These are phyloP conservation scores for Coelopa pilipes DNA, from an alignment of 2,888 invertebrate genomes.

Conservation along the genomic window DNA sequence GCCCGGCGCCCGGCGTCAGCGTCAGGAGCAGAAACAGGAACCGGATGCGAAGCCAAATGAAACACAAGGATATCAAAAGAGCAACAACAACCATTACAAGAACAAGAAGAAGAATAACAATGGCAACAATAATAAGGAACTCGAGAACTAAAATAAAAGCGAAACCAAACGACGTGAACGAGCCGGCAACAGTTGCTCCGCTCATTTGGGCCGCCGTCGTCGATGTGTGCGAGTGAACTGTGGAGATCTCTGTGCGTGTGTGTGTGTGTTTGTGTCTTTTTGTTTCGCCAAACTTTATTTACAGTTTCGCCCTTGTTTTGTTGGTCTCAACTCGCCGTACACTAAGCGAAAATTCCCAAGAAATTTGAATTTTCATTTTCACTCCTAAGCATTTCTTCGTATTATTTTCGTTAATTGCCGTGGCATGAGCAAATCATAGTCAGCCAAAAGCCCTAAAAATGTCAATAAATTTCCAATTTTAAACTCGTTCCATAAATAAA, in stretches of 20 bases:
- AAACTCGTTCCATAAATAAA: too few relatives aligned
- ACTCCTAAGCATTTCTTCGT: too few relatives aligned
- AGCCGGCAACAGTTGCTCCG: constrained; percentile 1
- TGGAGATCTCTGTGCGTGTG: constrained; percentile 1
- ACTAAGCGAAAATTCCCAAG: too few relatives aligned
- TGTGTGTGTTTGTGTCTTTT: constrained; percentile 6
- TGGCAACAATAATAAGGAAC: neutral
- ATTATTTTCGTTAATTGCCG: too few relatives aligned
- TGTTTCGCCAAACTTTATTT: constrained; percentile 10
- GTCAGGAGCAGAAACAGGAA: too few relatives aligned
- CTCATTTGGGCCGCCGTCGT: constrained; percentile 1
- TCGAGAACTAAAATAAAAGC: too few relatives aligned
- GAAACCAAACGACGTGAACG: neutral
- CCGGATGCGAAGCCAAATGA: neutral
- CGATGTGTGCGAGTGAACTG: neutral
- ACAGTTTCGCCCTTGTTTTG: neutral
- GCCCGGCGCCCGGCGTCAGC: too few relatives aligned
- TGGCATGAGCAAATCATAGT: too few relatives aligned
- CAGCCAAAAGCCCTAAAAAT: too few relatives aligned
- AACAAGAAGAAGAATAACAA: neutral
- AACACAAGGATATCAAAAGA: neutral
- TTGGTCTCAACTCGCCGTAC: too few relatives aligned
- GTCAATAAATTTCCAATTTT: too few relatives aligned
- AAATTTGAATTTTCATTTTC: too few relatives aligned
- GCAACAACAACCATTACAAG: neutral